Base-by-base conservation (phyloP, 2,797 vertebrate species). In the Hippoglossus hippoglossus region DNA sequence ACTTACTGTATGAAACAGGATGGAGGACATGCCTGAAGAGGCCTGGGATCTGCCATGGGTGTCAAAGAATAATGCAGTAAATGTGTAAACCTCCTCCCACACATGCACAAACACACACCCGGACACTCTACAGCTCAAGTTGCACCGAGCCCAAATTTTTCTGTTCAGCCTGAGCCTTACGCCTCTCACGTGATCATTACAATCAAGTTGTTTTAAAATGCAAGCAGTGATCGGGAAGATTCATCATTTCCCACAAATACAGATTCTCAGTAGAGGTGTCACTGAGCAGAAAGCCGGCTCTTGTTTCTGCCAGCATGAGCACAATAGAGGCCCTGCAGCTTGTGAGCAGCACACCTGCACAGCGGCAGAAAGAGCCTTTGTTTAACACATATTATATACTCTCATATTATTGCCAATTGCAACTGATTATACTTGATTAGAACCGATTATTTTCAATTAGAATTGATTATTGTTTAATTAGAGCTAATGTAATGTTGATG, bases 1-100 rank as follows among this genome's bases (percentile, higher is more conserved):
- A 31, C 71, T 89, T 85, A 39, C 36, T 39, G 36, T 39, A 74
- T 80, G 63, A 86, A 93, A 92, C 90, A 87, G 90, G 89, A 92
- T 87, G 77, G 63, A 86, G 76, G 31, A 73, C 75, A 79, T 80
- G 80, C 73, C 80, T 79, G 24, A 51, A 56, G 71, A 80, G 83
- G 69, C 68, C 79, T 71, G 36, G 61, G 81, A 80, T 79, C 71
- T 84, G 69, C 77, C 25, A 5, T 9, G 47, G 47, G 19, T 49
- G 47, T 5, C 28, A 31, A 15, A 49, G 12, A 49, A 75, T 72
- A 81, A 85, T 59, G 52, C 59, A 82, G 57, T 47, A 81, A 86
- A 82, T 77, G 56, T 81, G 84, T 58, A 80, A 69, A 76, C 41
- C 21, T 69, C 65, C 51, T 77, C 75, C 71, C 75, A 67, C 63